These are phyloP conservation scores for Cheilosia variabilis DNA, from an alignment of 2,888 invertebrate species.

Conservation along the genomic window DNA sequence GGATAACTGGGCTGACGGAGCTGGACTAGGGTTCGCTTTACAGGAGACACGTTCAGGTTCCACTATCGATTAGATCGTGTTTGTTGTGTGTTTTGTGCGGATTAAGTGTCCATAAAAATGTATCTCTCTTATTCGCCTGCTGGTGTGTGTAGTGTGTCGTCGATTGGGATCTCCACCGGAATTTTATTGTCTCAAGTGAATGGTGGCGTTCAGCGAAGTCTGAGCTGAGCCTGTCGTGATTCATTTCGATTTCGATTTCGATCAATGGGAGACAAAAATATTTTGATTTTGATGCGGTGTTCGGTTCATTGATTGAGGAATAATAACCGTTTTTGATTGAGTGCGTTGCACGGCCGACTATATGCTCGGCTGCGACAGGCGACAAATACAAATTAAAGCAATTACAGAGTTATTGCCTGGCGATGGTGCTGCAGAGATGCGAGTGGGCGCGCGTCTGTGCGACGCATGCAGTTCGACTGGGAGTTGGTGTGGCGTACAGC, in stretches of 20 bases:
- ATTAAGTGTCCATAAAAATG: constrained; percentile 75
- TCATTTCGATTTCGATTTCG: constrained; percentile 21
- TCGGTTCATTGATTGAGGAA: constrained; percentile 68
- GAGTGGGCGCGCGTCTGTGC: constrained; percentile 55
- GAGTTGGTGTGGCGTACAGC: constrained; percentile 17
- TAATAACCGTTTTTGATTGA: constrained; percentile 71
- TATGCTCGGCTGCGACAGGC: constrained; percentile 61
- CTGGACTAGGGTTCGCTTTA: constrained; percentile 38
- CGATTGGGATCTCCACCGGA: constrained; percentile 73
- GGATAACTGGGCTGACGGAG: neutral
- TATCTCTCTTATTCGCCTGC: constrained; percentile 65
- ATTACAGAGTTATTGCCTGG: constrained; percentile 57
- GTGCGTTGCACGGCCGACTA: constrained; percentile 53
- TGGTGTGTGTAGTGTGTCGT: constrained; percentile 39
- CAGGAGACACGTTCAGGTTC: constrained; percentile 69
- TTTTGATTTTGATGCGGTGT: constrained; percentile 69
- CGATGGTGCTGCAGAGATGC: constrained; percentile 1
- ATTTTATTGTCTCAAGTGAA: constrained; percentile 64
- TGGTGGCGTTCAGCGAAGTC: constrained; percentile 41
- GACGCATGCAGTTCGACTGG: constrained; percentile 4
- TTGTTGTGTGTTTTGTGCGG: constrained; percentile 73
- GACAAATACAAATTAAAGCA: constrained; percentile 75
- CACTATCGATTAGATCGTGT: constrained; percentile 76
- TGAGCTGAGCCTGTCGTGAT: neutral
- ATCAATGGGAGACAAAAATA: constrained; percentile 71